phyloP scores from a whole-genome alignment of 2,113 vertebrate species.

The Channa maculata region DNA sequence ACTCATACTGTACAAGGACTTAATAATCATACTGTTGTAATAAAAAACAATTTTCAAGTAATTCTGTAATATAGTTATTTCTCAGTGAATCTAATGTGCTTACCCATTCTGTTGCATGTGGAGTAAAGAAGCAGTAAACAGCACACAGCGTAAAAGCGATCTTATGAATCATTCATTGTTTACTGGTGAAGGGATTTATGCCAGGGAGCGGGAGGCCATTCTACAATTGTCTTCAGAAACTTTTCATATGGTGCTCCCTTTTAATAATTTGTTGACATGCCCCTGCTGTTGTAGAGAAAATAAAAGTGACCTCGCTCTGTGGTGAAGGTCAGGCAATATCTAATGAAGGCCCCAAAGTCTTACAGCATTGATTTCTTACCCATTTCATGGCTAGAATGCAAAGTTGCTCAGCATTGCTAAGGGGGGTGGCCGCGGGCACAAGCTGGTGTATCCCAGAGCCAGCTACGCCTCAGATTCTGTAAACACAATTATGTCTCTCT shows the following conservation, averaged over 20 bases:
- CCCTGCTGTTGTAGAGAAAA: conserved; percentile 73
- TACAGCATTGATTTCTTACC: conserved; percentile 70
- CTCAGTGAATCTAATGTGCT: conserved; percentile 7
- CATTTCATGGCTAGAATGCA: conserved; percentile 63
- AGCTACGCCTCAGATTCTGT: conserved; percentile 44
- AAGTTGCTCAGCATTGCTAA: conserved; percentile 60
- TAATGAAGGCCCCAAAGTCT: conserved; percentile 76
- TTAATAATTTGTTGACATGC: conserved; percentile 80
- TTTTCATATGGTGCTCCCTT: conserved; percentile 60
- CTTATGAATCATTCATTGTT: conserved; percentile 81
- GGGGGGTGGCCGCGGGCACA: conserved; percentile 51
- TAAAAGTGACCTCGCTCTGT: conserved; percentile 70
- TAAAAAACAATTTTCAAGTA: neutral
- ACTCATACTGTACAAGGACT: neutral
- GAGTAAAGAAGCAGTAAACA: conserved; percentile 49
- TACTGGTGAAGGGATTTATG: conserved; percentile 63
- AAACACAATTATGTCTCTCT: conserved; percentile 51
- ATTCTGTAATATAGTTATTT: neutral
- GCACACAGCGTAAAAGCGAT: conserved; percentile 41
- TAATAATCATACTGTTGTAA: neutral
- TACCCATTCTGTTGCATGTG: conserved; percentile 35
- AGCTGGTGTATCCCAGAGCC: conserved; percentile 53
- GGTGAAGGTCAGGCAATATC: conserved; percentile 70
- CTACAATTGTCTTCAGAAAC: conserved; percentile 66
- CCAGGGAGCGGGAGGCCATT: conserved; percentile 63